phyloP scores from a whole-genome alignment of 2,797 vertebrate species.

The Pelobates cultripes region DNA sequence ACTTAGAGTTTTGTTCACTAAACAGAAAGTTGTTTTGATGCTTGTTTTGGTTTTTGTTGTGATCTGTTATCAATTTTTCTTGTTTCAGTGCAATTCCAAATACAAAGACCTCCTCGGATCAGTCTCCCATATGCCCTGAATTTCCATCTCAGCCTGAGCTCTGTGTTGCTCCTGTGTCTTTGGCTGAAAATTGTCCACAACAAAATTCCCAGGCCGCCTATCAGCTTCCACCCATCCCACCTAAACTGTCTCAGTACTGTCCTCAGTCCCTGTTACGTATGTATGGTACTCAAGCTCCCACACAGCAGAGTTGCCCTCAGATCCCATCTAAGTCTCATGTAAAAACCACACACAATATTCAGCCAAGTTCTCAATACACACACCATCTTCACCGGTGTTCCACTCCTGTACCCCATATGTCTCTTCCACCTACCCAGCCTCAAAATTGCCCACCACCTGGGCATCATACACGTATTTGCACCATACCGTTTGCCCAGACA shows the following conservation, averaged over 20 bases:
- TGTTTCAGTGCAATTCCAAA: constrained; percentile 56
- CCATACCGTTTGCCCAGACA: not conserved
- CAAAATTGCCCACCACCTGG: not conserved
- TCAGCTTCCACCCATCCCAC: not conserved
- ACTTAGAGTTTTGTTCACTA: too few relatives aligned
- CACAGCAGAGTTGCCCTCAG: constrained; percentile 7
- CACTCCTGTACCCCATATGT: not conserved
- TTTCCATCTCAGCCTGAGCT: constrained; percentile 7
- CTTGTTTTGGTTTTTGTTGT: not conserved
- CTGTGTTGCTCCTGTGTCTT: not conserved
- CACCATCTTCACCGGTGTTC: not conserved
- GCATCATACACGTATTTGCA: not conserved
- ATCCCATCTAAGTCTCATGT: constrained; percentile 14
- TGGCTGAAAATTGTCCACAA: not conserved
- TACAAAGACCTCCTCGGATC: constrained; percentile 32
- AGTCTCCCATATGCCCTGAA: not conserved
- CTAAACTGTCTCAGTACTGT: constrained; percentile 25
- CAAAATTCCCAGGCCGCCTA: not conserved
- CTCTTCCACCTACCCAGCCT: not conserved
- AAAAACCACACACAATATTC: constrained; percentile 14
- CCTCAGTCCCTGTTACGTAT: constrained; percentile 4
- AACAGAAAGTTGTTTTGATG: too few relatives aligned
- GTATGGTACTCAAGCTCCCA: constrained; percentile 10
- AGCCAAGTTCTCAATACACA: not conserved
- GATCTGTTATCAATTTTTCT: not conserved